These are phyloP conservation scores for Metallyticus violacea DNA, from an alignment of 2,888 invertebrate species.

Conservation along the genomic window DNA sequence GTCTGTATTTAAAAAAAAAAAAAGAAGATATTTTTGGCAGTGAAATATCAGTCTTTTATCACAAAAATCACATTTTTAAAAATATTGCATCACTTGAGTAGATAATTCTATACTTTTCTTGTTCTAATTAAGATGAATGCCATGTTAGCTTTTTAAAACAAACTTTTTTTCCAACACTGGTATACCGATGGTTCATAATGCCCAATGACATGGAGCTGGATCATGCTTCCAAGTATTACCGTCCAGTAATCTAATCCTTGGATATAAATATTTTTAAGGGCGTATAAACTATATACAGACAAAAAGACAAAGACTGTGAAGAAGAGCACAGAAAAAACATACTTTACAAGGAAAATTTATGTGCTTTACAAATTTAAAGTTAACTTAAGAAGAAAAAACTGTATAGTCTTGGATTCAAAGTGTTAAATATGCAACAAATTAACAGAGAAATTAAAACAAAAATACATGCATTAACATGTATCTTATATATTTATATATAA, in stretches of 20 bases:
- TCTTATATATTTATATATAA: neutral
- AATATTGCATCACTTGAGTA: slow-evolving; percentile 24
- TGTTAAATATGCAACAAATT: neutral
- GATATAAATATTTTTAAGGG: neutral
- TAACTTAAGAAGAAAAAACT: neutral
- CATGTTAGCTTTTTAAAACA: neutral
- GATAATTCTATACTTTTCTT: neutral
- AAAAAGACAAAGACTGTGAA: neutral
- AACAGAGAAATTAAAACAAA: neutral
- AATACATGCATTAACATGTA: neutral
- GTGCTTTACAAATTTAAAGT: neutral
- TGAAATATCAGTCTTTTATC: slow-evolving; percentile 40
- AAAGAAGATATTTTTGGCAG: slow-evolving; percentile 43
- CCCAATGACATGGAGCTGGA: neutral
- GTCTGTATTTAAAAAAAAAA: neutral
- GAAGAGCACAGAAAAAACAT: neutral
- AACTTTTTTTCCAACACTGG: neutral
- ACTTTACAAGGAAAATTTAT: neutral
- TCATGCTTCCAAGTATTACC: neutral
- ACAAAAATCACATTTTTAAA: slow-evolving; percentile 38
- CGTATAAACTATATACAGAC: neutral
- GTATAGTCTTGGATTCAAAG: neutral
- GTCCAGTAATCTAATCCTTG: neutral
- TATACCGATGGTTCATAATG: neutral
- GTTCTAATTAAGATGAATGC: neutral